These are phyloP conservation scores for Onychostoma macrolepis DNA, from an alignment of 2,113 vertebrate genomes.

Conservation along the genomic window DNA sequence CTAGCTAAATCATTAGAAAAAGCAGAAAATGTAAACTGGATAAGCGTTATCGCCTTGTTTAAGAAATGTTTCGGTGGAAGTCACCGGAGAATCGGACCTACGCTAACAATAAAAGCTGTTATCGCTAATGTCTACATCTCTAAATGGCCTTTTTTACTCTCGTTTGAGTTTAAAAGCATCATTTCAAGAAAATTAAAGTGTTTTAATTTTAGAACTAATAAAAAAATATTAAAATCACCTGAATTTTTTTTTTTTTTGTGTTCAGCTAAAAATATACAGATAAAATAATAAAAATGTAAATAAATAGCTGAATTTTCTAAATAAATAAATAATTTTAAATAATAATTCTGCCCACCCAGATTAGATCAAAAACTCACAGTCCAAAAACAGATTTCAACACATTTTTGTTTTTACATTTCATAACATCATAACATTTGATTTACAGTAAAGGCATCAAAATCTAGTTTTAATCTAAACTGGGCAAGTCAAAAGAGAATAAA, in stretches of 20 bases:
- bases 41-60: slow-evolving; percentile 36
- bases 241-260: not conserved
- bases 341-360: not conserved
- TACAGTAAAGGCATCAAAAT: slow-evolving; percentile 6
- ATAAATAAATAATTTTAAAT: not conserved
- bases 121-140: slow-evolving; percentile 31
- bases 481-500: slow-evolving; percentile 5
- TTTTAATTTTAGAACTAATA: not conserved
- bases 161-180: not conserved
- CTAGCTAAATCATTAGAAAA: slow-evolving; percentile 18
- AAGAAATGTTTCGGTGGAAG: slow-evolving; percentile 45
- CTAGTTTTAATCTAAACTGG: slow-evolving; percentile 3
- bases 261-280: not conserved
- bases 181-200: not conserved
- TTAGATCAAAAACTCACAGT: not conserved
- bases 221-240: not conserved
- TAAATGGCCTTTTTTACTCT: slow-evolving; percentile 6
- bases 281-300: not conserved
- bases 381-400: not conserved
- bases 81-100: slow-evolving; percentile 56
- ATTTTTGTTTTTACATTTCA: not conserved
- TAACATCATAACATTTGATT: not conserved
- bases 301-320: not conserved
- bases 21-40: slow-evolving; percentile 52
- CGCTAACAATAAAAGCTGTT: slow-evolving; percentile 39